Percentiles rank a stretch among this genome's conserved stretches.
phyloP scores from a whole-genome alignment of 1,140 invertebrate genomes.

The Nasonia giraulti region DNA sequence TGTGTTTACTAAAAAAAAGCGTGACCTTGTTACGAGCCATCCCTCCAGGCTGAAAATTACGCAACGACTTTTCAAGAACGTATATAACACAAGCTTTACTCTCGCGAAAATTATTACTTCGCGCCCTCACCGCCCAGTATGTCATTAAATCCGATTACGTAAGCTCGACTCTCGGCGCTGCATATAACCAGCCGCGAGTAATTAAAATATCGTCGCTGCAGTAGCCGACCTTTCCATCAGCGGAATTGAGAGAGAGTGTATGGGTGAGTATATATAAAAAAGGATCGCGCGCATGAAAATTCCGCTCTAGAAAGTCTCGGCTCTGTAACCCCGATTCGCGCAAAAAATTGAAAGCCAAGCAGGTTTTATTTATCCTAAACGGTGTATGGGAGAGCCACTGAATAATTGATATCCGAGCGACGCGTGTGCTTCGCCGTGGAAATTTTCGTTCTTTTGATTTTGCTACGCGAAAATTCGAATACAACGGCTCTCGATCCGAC shows the following conservation, averaged over 20 bases:
- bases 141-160: neutral
- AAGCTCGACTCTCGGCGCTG: neutral
- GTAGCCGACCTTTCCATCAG: neutral
- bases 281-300: neutral
- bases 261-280: too few species aligned
- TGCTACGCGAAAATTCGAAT: too few species aligned
- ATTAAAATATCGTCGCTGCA: neutral
- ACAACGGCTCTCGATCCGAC: too few species aligned
- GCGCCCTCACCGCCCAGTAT: neutral
- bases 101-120: too few species aligned
- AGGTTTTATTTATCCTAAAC: neutral
- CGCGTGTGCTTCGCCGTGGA: neutral
- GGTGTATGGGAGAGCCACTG: neutral
- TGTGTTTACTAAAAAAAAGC: too few species aligned
- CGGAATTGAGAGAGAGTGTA: neutral
- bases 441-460: neutral
- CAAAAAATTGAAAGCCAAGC: neutral
- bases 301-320: too few species aligned
- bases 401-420: constrained; percentile 7
- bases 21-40: neutral
- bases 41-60: neutral
- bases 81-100: neutral
- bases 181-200: neutral
- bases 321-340: too few species aligned
- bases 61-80: neutral